Percentiles rank a stretch among this genome's conserved stretches.
Evolutionary conservation across 2,113 vertebrate genomes (phyloP).

Genomic region (Lampris incognitus): DNA sequence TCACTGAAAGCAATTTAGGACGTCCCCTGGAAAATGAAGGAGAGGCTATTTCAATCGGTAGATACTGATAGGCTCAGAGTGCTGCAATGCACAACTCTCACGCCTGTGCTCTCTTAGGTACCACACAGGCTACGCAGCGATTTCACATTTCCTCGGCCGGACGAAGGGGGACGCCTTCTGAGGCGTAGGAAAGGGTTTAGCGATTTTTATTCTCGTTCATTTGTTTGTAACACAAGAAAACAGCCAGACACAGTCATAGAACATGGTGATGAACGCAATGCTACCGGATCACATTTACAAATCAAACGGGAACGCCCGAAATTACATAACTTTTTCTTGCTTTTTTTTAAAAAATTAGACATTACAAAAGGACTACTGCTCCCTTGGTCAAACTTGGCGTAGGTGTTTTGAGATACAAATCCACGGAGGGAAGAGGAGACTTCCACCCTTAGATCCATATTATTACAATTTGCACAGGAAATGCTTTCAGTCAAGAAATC

Average conservation of each 20-base stretch:
- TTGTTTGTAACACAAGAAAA: no score
- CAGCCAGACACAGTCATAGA: no score
- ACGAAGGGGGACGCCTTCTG: background rate
- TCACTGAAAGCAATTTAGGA: conserved; percentile 2
- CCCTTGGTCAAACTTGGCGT: background rate
- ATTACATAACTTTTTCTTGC: no score
- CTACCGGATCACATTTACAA: no score
- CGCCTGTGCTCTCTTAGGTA: background rate
- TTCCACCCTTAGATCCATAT: background rate
- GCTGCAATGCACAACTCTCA: background rate
- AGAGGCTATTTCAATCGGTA: background rate
- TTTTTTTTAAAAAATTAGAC: background rate
- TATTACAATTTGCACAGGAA: background rate
- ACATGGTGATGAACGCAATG: no score
- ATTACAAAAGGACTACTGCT: background rate
- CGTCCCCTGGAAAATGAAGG: background rate
- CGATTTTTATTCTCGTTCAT: no score
- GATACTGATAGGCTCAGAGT: background rate
- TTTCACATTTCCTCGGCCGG: background rate
- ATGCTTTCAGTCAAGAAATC: background rate
- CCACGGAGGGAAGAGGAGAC: background rate
- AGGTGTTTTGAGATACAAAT: background rate
- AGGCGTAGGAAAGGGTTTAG: background rate
- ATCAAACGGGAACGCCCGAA: no score
- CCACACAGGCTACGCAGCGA: background rate